Conservation (phyloP, 2,888 invertebrate genomes). For the Polydrusus tereticollis region DNA sequence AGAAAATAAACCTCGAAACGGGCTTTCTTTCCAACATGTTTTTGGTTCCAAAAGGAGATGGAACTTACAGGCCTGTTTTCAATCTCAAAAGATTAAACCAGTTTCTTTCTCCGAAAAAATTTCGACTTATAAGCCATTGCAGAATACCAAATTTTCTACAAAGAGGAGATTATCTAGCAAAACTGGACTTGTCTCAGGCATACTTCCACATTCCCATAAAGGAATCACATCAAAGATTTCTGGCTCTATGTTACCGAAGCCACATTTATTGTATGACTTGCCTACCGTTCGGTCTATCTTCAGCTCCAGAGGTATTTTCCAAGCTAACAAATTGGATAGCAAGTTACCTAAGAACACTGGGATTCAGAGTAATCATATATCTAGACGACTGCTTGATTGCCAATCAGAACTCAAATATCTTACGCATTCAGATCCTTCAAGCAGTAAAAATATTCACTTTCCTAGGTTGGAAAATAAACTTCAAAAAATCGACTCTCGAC, state of each 20-base stretch:
- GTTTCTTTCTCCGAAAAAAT: slow-evolving; percentile 42
- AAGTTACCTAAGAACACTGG: slow-evolving; percentile 37
- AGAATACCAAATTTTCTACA: too few relatives aligned
- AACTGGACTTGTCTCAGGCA: slow-evolving; percentile 51
- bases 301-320: slow-evolving; percentile 17
- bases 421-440: too few relatives aligned
- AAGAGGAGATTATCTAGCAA: slow-evolving; percentile 41
- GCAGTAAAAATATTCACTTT: too few relatives aligned
- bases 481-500: too few relatives aligned
- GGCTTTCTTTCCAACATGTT: slow-evolving; percentile 20
- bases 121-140: slow-evolving; percentile 46
- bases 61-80: slow-evolving; percentile 15
- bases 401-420: too few relatives aligned
- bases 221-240: slow-evolving; percentile 42
- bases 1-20: slow-evolving; percentile 13
- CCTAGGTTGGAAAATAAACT: too few relatives aligned
- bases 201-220: slow-evolving; percentile 51
- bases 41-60: slow-evolving; percentile 18
- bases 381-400: slow-evolving; percentile 51
- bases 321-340: slow-evolving; percentile 11
- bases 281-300: slow-evolving; percentile 47
- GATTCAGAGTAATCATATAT: slow-evolving; percentile 53
- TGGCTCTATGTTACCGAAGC: slow-evolving; percentile 35
- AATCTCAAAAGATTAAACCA: slow-evolving; percentile 45
- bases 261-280: slow-evolving; percentile 46